phyloP scores from a whole-genome alignment of 2,888 invertebrate species.

The Apeira syringaria region DNA sequence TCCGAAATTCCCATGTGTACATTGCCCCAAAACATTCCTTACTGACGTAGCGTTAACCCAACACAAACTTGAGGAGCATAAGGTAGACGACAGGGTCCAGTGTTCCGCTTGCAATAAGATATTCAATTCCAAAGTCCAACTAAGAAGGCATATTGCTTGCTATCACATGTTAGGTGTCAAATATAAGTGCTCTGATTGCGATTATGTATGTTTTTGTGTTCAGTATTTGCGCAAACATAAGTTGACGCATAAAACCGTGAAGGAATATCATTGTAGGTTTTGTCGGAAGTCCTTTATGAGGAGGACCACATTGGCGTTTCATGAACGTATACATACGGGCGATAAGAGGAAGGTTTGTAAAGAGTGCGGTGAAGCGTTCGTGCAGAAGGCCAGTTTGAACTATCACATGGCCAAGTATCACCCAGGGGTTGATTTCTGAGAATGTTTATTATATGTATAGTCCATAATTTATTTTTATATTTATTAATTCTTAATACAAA shows the following conservation, averaged over 20 bases:
- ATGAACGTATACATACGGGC: conserved; percentile 68
- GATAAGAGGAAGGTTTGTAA: conserved; percentile 63
- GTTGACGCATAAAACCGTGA: conserved; percentile 65
- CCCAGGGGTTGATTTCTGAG: conserved; percentile 61
- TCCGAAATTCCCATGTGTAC: not conserved
- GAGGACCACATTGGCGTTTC: conserved; percentile 54
- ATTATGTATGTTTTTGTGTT: conserved; percentile 59
- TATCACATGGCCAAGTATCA: conserved; percentile 74
- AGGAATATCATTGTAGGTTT: conserved; percentile 65
- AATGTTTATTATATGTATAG: too few relatives aligned
- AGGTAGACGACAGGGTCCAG: conserved; percentile 58
- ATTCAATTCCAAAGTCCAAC: conserved; percentile 56
- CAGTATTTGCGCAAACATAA: conserved; percentile 62
- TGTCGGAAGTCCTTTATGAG: conserved; percentile 71
- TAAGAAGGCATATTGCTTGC: conserved; percentile 57
- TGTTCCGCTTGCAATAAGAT: conserved; percentile 64
- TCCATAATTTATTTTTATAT: too few relatives aligned
- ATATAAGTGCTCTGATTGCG: conserved; percentile 58
- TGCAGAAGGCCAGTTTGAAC: conserved; percentile 71
- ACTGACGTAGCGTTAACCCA: not conserved
- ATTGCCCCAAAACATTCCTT: not conserved
- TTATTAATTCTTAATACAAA: too few relatives aligned
- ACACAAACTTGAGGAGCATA: conserved; percentile 59
- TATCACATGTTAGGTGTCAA: conserved; percentile 69
- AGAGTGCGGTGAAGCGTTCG: conserved; percentile 67